Base-by-base conservation (phyloP, 2,888 invertebrate genomes). In the Trimorus sp. region DNA sequence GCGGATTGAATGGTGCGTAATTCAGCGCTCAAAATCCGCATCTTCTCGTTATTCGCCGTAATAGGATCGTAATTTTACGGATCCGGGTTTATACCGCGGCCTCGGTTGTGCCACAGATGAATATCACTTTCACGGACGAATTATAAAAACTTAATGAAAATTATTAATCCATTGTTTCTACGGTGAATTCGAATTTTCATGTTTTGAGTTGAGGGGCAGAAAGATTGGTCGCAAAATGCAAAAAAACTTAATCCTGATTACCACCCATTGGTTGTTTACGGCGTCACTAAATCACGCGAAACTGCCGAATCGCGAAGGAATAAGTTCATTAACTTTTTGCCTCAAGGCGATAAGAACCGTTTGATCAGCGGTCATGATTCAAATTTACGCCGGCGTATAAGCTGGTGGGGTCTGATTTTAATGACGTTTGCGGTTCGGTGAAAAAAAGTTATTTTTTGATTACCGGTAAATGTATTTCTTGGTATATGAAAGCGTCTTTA, bases 11-110 rank as follows among this genome's bases (percentile, higher is more conserved):
- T 78, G 59, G 68, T 38, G 54, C 60, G 51, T 78, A 71, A 54
- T 59, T 66, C 66, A 71, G 16, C 45, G 66, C 54, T 78, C 42
- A 71, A 70, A 63, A 77, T 54, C 16, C 51, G 49, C 69, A 69
- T 15, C 40, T 70, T 26, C 63, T 74, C 79, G 69, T 79, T 74
- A 79, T 79, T 74, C 74, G 26, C 58, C 16, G 51, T 70, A 74
- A 79, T 59, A 74, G 74, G 74, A 37, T 59, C 79, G 69, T 79
- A 73, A 74, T 74, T 79, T 75, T 58, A 51, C 56, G 48, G 40
- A 11, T 37, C 40, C 60, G 36, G 12, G 14, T 75, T 69, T 74
- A 66, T 66, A n/a, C 48, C 12, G 5, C 11, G 9, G 26, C 16
- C 38, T 58, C 11, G 40, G 49, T 53, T 16, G 60, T 16, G 7